Evolutionary conservation across 2,888 invertebrate genomes (phyloP).

Genomic region (Tenthredo livida): DNA sequence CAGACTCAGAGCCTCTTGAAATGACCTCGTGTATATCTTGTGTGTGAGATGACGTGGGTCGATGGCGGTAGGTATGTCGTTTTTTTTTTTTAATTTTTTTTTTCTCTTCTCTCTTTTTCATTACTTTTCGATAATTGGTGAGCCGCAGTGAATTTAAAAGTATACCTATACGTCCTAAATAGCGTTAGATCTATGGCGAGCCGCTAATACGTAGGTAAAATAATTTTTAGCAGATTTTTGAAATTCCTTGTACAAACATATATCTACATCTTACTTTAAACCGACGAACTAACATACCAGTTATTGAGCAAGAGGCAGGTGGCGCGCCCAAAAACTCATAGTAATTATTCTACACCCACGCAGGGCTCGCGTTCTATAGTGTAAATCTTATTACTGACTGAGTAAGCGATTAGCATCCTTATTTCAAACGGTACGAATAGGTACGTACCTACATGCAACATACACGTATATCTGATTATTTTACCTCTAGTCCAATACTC

Average conservation of each 20-base stretch:
- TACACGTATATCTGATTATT: neutral
- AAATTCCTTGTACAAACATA: slow-evolving; percentile 51
- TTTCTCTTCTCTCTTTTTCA: neutral
- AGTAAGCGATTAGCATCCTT: slow-evolving; percentile 51
- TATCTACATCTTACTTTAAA: neutral
- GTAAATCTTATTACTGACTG: slow-evolving; percentile 64
- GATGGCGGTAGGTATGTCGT: neutral
- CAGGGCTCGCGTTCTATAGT: slow-evolving; percentile 55
- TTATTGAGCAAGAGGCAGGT: slow-evolving; percentile 47
- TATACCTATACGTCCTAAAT: slow-evolving; percentile 15
- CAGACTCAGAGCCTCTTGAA: neutral
- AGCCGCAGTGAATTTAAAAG: slow-evolving; percentile 33
- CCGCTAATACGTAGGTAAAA: slow-evolving; percentile 47
- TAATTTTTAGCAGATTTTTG: slow-evolving; percentile 52
- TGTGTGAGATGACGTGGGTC: slow-evolving; percentile 34
- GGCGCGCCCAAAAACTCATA: slow-evolving; percentile 54
- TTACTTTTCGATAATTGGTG: slow-evolving; percentile 30
- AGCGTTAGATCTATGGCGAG: neutral
- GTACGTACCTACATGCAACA: neutral
- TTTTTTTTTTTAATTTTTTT: neutral
- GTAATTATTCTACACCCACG: slow-evolving; percentile 69
- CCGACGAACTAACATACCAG: slow-evolving; percentile 20
- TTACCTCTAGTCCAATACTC: slow-evolving; percentile 19
- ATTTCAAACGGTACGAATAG: slow-evolving; percentile 49
- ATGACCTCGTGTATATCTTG: slow-evolving; percentile 40